Percentiles rank a stretch among this genome's conserved stretches.
Evolutionary conservation across 2,797 vertebrate species (phyloP).

Genomic region (Poeciliopsis presidionis): DNA sequence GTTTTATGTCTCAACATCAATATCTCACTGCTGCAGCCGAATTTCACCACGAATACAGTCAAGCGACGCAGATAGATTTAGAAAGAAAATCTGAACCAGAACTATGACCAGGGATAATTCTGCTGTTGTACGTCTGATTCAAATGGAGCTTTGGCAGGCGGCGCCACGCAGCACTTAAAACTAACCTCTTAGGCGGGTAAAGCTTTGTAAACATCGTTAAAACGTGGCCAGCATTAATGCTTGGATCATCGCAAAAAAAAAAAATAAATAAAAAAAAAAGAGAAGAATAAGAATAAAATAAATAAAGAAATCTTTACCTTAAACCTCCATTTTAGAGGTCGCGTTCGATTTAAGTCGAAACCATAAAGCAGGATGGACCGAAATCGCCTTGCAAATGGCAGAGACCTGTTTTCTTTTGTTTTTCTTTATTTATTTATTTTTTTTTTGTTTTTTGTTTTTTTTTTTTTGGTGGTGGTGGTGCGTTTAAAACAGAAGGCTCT

Average conservation of each 20-base stretch:
- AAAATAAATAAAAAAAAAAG: too few relatives aligned
- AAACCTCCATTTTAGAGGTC: slow-evolving; percentile 66
- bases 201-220: slow-evolving; percentile 51
- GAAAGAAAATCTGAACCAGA: slow-evolving; percentile 32
- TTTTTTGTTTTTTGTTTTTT: too few relatives aligned
- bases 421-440: too few relatives aligned
- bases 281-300: slow-evolving; percentile 14
- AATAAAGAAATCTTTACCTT: slow-evolving; percentile 42
- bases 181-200: slow-evolving; percentile 38
- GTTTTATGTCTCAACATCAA: neutral
- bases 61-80: slow-evolving; percentile 42
- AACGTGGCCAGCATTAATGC: slow-evolving; percentile 58
- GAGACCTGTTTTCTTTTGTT: slow-evolving; percentile 1
- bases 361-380: slow-evolving; percentile 24
- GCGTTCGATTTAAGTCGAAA: slow-evolving; percentile 61
- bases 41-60: slow-evolving; percentile 23
- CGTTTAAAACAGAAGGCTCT: slow-evolving; percentile 52
- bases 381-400: slow-evolving; percentile 26
- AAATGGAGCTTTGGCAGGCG: slow-evolving; percentile 65
- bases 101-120: slow-evolving; percentile 56
- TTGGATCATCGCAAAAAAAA: slow-evolving; percentile 48
- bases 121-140: slow-evolving; percentile 43
- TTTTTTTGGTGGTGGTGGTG: slow-evolving; percentile 8
- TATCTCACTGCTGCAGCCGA: slow-evolving; percentile 1
- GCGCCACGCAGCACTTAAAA: slow-evolving; percentile 58